Evolutionary conservation across 2,113 vertebrate species (phyloP).

Genomic region (Motacilla tschutschensis): DNA sequence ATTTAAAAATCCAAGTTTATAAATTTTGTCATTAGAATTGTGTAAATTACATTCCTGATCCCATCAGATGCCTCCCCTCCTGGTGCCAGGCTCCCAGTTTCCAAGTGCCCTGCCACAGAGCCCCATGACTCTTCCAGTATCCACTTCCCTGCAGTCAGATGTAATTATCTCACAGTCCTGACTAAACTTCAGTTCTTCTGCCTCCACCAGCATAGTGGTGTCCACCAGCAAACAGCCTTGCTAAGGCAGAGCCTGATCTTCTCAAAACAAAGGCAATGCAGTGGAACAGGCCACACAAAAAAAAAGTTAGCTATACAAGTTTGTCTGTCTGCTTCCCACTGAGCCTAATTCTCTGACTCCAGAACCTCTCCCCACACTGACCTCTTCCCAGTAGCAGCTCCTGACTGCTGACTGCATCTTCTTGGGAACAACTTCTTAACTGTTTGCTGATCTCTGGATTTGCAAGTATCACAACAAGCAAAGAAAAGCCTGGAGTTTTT

Average conservation of each 20-base stretch:
- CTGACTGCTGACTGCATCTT: not conserved
- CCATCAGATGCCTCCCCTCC: not conserved
- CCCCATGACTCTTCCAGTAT: not conserved
- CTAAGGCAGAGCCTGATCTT: not conserved
- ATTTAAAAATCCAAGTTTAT: not conserved
- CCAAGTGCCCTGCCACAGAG: not conserved
- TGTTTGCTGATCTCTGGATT: not conserved
- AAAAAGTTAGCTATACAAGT: not conserved
- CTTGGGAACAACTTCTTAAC: not conserved
- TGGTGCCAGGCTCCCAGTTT: not conserved
- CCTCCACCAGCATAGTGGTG: not conserved
- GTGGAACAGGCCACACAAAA: not conserved
- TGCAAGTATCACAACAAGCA: not conserved
- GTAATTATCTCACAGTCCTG: not conserved
- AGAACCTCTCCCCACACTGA: not conserved
- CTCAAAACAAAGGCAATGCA: not conserved
- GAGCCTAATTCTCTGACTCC: not conserved
- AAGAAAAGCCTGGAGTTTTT: not conserved
- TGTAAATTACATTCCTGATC: not conserved
- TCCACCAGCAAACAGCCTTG: not conserved
- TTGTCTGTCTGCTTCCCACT: not conserved
- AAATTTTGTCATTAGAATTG: not conserved
- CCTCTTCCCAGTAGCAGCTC: not conserved
- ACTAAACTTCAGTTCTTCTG: conserved; percentile 15
- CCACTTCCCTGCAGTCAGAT: not conserved